Evolutionary conservation across 2,113 vertebrate genomes (phyloP), one percentile per base, ranked within the genome.

Genomic region (Fregetta grallaria): DNA sequence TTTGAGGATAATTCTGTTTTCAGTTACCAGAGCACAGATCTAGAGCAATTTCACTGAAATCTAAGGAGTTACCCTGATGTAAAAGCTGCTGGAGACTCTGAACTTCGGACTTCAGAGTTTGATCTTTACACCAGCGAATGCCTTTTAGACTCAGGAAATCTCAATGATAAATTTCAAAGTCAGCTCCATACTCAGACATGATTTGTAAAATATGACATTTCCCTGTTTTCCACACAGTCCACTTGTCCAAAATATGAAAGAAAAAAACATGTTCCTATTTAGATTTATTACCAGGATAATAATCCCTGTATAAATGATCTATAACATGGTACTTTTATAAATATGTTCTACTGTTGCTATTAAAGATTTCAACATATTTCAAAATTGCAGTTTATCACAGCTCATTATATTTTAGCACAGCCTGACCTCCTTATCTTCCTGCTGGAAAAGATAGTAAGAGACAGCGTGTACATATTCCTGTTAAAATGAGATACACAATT

Each of bases 361-460:
- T 86, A 87, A 85, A 85, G 29, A 10, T 87, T 82, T 85, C 38
- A 55, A 45, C 5, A 3, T 50, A 66, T 79, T 96, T 96, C 50
- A 89, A 93, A 89, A 68, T 26, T 27, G 38, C 10, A 3, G 30
- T 82, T 97, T 96, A 91, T 47, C 58, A 50, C 62, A 94, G 66
- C 58, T 86, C 4, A 9, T 68, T 94, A 27, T 76, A 62, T 87
- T 94, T 90, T 73, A 92, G 71, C 25, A 70, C 40, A 85, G n/a
- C 74, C 89, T 95, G 86, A 92, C 83, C 84, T 97, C 91, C 70
- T 96, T 92, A 93, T 93, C 90, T 92, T 79, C 74, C 55, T 76
- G 38, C 45, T 95, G 86, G 73, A 95, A 94, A 87, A 92, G 58
- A 91, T 65, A 79, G 84, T 70, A 94, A 67, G 59, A 95, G 82